phyloP scores from a whole-genome alignment of 1,140 invertebrate genomes.

The Gonioctena quinquepunctata region DNA sequence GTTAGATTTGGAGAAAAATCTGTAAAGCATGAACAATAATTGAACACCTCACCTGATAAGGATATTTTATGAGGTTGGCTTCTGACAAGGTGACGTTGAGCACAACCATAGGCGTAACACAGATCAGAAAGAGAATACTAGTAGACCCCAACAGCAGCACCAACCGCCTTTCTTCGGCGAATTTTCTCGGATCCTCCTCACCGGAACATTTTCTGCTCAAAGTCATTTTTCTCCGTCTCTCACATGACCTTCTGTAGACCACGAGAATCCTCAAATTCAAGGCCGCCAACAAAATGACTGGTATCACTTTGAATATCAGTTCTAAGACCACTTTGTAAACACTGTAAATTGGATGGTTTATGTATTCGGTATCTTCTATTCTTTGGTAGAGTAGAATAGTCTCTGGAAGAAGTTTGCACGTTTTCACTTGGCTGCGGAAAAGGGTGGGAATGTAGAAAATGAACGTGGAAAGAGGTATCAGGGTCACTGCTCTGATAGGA shows the following conservation, averaged over 20 bases:
- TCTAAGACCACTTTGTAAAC: constrained; percentile 69
- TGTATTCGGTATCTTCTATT: constrained; percentile 61
- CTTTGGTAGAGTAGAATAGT: constrained; percentile 63
- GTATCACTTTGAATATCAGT: constrained; percentile 67
- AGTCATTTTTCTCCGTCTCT: constrained; percentile 67
- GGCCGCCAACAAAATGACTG: constrained; percentile 68
- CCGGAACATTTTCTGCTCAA: constrained; percentile 61
- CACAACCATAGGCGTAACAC: constrained; percentile 77
- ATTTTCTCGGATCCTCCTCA: constrained; percentile 67
- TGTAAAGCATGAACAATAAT: no score
- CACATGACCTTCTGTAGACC: constrained; percentile 65
- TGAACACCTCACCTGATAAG: constrained; percentile 67
- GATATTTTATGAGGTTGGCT: constrained; percentile 63
- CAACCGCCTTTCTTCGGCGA: constrained; percentile 73
- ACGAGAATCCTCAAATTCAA: constrained; percentile 73
- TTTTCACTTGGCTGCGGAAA: constrained; percentile 65
- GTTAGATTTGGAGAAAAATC: no score
- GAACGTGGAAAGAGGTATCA: constrained; percentile 67
- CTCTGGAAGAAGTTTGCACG: constrained; percentile 58
- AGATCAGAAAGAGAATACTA: constrained; percentile 73
- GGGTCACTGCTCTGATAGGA: constrained; percentile 63
- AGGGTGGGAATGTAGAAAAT: constrained; percentile 68
- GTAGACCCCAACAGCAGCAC: constrained; percentile 69
- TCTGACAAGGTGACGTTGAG: constrained; percentile 71
- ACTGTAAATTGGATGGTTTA: constrained; percentile 51